Percentiles rank a stretch among this genome's conserved stretches.
Evolutionary conservation across 2,888 invertebrate genomes (phyloP).

Genomic region (Drosophila emarginata): DNA sequence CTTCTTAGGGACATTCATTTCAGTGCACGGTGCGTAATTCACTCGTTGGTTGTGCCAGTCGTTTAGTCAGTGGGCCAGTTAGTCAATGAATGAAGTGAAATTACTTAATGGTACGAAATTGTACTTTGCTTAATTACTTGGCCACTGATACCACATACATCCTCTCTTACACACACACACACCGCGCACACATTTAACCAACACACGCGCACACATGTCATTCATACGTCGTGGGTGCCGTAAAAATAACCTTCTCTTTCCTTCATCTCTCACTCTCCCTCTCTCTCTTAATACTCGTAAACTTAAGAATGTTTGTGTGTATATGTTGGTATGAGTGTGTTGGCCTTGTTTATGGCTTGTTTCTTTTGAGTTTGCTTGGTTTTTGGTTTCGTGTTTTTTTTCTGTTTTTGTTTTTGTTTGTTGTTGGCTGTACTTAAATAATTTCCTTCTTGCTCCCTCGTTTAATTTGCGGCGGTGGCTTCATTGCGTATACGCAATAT

Average conservation of each 20-base stretch:
- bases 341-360: slow-evolving; percentile 65
- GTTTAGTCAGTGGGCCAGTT: slow-evolving; percentile 28
- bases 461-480: slow-evolving; percentile 56
- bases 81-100: slow-evolving; percentile 73
- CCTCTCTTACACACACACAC: slow-evolving; percentile 15
- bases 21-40: not conserved
- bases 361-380: slow-evolving; percentile 56
- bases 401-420: not conserved
- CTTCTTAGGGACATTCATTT: not conserved
- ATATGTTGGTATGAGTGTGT: slow-evolving; percentile 23
- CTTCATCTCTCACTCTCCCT: not conserved
- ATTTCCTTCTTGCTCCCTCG: slow-evolving; percentile 44
- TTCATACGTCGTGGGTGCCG: slow-evolving; percentile 64
- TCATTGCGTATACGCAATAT: slow-evolving; percentile 69
- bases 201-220: slow-evolving; percentile 50
- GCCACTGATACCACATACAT: slow-evolving; percentile 59
- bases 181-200: slow-evolving; percentile 21
- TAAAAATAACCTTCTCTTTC: slow-evolving; percentile 65
- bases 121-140: slow-evolving; percentile 80
- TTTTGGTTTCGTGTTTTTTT: slow-evolving; percentile 30
- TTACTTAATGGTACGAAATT: slow-evolving; percentile 78
- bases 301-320: slow-evolving; percentile 42
- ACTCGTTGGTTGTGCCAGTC: slow-evolving; percentile 27
- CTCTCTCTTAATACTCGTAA: slow-evolving; percentile 61
- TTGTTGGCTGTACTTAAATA: slow-evolving; percentile 45